Evolutionary conservation across 2,888 invertebrate species (phyloP).

Genomic region (Hypselothyrea guttata): DNA sequence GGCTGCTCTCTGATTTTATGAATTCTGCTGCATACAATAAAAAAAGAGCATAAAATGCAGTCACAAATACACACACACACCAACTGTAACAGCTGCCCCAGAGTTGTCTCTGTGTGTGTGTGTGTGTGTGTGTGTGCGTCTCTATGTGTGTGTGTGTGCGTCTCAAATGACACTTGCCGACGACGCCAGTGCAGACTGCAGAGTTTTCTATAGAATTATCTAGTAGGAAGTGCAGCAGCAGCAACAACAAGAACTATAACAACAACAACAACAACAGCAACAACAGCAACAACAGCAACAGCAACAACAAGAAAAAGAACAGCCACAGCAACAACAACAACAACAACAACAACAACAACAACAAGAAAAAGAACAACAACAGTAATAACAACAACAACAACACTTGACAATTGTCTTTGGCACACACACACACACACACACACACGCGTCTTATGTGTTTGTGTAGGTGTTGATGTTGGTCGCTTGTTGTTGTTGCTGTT

Average conservation of each 20-base stretch:
- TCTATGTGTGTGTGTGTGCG: conserved; percentile 44
- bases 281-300: conserved; percentile 39
- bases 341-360: conserved; percentile 19
- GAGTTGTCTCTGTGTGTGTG: conserved; percentile 9
- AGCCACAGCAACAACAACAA: no score
- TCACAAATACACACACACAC: conserved; percentile 22
- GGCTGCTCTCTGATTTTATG: conserved; percentile 54
- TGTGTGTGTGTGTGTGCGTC: conserved; percentile 8
- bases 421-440: conserved; percentile 3
- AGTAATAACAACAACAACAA: conserved; percentile 20
- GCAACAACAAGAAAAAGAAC: conserved; percentile 17
- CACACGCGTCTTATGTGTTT: conserved; percentile 2
- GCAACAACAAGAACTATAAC: conserved; percentile 21
- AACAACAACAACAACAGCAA: conserved; percentile 34
- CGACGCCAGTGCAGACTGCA: conserved; percentile 39
- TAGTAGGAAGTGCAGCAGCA: conserved; percentile 69
- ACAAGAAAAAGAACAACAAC: conserved; percentile 27
- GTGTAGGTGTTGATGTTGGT: conserved; percentile 39
- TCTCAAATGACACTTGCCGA: conserved; percentile 75
- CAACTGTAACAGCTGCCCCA: conserved; percentile 46
- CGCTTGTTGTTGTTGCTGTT: conserved; percentile 41
- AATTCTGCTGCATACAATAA: conserved; percentile 59
- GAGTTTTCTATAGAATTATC: conserved; percentile 67
- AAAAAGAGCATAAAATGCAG: conserved; percentile 63
- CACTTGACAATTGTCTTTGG: conserved; percentile 64